Conservation (phyloP, 2,888 invertebrate genomes). For the Cryptus viduatorius region DNA sequence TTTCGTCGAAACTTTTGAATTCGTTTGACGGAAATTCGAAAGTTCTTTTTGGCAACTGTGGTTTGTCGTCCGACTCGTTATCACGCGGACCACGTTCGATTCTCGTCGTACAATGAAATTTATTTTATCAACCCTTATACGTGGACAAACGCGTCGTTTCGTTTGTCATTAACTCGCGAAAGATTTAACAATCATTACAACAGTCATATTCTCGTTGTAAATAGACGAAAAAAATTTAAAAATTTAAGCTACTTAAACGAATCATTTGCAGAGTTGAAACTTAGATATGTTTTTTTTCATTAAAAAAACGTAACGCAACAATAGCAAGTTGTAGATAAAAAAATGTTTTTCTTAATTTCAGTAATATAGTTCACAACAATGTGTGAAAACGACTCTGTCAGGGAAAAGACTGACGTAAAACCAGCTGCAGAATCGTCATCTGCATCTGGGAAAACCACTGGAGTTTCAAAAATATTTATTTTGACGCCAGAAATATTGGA, state of each 20-base stretch:
- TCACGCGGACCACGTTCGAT: constrained; percentile 54
- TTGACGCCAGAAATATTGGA: constrained; percentile 65
- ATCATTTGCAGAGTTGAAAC: too few species aligned
- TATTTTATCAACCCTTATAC: constrained; percentile 47
- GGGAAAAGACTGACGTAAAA: constrained; percentile 11
- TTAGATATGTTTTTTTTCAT: too few species aligned
- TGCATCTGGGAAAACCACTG: background rate
- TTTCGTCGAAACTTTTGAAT: background rate
- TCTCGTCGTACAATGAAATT: constrained; percentile 36
- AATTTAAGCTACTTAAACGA: too few species aligned
- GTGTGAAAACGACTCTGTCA: constrained; percentile 42
- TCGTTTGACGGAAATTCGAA: background rate
- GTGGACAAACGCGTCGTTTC: background rate
- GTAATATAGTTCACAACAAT: constrained; percentile 42
- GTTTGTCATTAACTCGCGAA: background rate
- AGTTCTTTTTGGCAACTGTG: background rate
- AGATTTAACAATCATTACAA: too few species aligned
- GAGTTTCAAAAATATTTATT: constrained; percentile 59
- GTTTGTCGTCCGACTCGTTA: constrained; percentile 15
- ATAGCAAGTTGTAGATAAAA: too few species aligned
- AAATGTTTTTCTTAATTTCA: constrained; percentile 16
- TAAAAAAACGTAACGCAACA: too few species aligned
- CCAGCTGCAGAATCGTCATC: background rate
- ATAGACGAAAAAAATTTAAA: background rate
- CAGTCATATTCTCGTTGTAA: background rate